Base-by-base conservation (phyloP, 1,140 invertebrate species). In the Steinernema feltiae region DNA sequence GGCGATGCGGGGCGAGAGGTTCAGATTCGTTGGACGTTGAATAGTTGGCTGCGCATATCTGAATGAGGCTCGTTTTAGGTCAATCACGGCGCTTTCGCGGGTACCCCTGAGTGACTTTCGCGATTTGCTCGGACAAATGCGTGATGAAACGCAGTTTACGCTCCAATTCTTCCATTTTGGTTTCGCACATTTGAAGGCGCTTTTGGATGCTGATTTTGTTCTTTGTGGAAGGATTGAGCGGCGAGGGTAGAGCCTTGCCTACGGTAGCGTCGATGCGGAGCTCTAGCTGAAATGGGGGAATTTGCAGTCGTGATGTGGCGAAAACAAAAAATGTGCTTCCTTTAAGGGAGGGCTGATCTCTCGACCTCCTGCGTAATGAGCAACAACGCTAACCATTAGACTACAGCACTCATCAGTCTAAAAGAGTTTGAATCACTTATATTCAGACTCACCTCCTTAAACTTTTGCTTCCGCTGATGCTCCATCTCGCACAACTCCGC, bases 401-500 rank as follows among this genome's bases (percentile, higher is more conserved):
- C n/a, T n/a, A n/a, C n/a, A n/a, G n/a, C n/a, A n/a, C n/a, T n/a
- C n/a, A n/a, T n/a, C n/a, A n/a, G n/a, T n/a, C n/a, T n/a, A n/a
- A n/a, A n/a, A n/a, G n/a, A n/a, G n/a, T n/a, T n/a, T n/a, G n/a
- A n/a, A n/a, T n/a, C n/a, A n/a, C n/a, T n/a, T n/a, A n/a, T n/a
- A n/a, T n/a, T 18, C 24, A 27, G 24, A 3, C 27, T 15, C n/a
- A 75, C 74, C 31, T 79, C 74, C 41, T 78, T 79, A 30, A 79
- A 69, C 30, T 73, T 78, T 41, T 76, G 74, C 30, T 78, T 72
- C 35, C 75, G 35, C 48, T 82, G 75, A 69, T 82, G 71, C 30
- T 83, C 79, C 46, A 78, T 76, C 48, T 82, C 81, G 29, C 73
- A 77, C 12, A 82, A 73, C 69, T 82, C 81, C 12, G 73, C 75